phyloP scores from a whole-genome alignment of 2,113 vertebrate species.

The Mormoops blainvillei region DNA sequence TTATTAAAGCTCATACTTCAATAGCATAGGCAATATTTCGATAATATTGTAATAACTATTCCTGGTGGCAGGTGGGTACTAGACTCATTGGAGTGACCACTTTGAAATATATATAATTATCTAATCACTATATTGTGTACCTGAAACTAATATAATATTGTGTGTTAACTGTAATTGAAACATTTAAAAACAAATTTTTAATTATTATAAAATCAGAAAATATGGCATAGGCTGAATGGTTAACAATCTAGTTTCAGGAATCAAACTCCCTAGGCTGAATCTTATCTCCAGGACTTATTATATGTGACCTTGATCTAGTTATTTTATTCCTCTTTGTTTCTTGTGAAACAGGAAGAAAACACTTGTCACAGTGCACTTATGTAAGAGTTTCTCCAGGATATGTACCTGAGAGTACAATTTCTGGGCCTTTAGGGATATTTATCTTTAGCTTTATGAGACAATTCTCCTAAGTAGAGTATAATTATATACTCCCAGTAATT shows the following conservation, averaged over 20 bases:
- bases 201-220: not conserved
- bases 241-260: not conserved
- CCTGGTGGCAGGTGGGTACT: too few species aligned
- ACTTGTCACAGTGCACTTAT: not conserved
- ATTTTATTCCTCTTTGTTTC: not conserved
- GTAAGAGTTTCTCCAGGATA: not conserved
- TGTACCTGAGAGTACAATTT: not conserved
- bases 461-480: not conserved
- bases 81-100: too few species aligned
- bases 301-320: not conserved
- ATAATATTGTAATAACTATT: not conserved
- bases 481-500: not conserved
- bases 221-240: not conserved
- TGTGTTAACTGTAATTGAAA: not conserved
- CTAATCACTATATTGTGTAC: too few species aligned
- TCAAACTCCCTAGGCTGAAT: not conserved
- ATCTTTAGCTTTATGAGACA: not conserved
- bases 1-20: not conserved
- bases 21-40: not conserved
- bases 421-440: not conserved
- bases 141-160: not conserved
- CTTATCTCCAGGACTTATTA: not conserved
- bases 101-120: too few species aligned
- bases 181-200: not conserved
- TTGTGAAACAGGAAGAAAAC: not conserved